phyloP scores from a whole-genome alignment of 2,888 invertebrate genomes.

The Sesia bembeciformis region DNA sequence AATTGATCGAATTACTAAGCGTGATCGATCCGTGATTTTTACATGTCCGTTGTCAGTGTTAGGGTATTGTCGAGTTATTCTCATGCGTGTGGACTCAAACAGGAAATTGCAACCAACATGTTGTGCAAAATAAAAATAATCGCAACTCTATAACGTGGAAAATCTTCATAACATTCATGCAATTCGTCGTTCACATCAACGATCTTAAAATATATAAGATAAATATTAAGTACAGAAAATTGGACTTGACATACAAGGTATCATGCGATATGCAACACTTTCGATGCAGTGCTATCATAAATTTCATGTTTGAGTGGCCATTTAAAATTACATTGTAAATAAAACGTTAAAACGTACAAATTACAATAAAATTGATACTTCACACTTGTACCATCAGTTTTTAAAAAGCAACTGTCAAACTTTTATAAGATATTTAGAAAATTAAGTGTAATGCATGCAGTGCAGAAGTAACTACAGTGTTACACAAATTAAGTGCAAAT shows the following conservation, averaged over 20 bases:
- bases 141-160: background rate
- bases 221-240: conserved; percentile 5
- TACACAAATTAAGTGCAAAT: conserved; percentile 31
- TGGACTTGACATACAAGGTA: too few species aligned
- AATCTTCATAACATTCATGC: conserved; percentile 16
- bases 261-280: too few species aligned
- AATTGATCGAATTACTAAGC: too few species aligned
- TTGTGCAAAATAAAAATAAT: background rate
- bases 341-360: too few species aligned
- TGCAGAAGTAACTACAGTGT: conserved; percentile 39
- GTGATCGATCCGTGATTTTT: too few species aligned
- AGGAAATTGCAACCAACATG: conserved; percentile 42
- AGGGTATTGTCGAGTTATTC: conserved; percentile 18
- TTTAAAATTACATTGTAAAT: too few species aligned
- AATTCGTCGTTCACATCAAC: conserved; percentile 31
- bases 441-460: conserved; percentile 34
- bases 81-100: conserved; percentile 57
- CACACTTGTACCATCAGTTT: too few species aligned
- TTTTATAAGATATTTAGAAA: conserved; percentile 2
- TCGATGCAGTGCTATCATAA: too few species aligned
- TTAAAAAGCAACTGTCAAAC: background rate
- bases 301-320: too few species aligned
- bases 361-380: too few species aligned
- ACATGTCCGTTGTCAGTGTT: too few species aligned
- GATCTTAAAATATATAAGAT: conserved; percentile 7